phyloP scores from a whole-genome alignment of 2,113 vertebrate species.

The Nicator chloris region DNA sequence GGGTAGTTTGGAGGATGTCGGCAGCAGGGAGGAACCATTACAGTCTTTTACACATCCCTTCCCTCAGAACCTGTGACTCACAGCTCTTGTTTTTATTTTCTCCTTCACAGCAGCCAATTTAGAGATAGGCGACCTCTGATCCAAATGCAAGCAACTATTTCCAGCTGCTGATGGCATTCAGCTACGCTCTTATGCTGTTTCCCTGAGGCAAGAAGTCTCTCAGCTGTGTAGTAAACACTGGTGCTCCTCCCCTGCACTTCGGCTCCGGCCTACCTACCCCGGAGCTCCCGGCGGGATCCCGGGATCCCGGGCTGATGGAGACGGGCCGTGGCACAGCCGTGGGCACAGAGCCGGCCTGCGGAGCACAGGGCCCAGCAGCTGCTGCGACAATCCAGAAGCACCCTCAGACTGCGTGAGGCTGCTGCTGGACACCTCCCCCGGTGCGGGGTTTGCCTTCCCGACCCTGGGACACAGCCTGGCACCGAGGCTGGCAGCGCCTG shows the following conservation, averaged over 20 bases:
- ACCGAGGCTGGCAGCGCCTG: not conserved
- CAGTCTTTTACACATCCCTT: not conserved
- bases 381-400: not conserved
- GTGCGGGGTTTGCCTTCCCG: not conserved
- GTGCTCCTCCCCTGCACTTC: not conserved
- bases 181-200: not conserved
- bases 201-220: not conserved
- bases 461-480: accelerated
- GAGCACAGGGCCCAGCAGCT: not conserved
- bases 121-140: constrained; percentile 32
- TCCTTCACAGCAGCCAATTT: not conserved
- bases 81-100: constrained; percentile 35
- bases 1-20: not conserved
- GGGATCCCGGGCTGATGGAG: accelerated
- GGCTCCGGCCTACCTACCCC: accelerated
- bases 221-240: not conserved
- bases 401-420: not conserved
- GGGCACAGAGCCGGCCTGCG: not conserved
- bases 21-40: not conserved
- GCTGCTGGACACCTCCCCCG: not conserved
- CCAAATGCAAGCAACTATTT: constrained; percentile 30
- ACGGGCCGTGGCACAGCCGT: not conserved
- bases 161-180: not conserved
- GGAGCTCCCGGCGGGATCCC: not conserved
- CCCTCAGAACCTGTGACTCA: constrained; percentile 29